Conservation (phyloP, 2,888 invertebrate species). For the Drosophila bunnanda region DNA sequence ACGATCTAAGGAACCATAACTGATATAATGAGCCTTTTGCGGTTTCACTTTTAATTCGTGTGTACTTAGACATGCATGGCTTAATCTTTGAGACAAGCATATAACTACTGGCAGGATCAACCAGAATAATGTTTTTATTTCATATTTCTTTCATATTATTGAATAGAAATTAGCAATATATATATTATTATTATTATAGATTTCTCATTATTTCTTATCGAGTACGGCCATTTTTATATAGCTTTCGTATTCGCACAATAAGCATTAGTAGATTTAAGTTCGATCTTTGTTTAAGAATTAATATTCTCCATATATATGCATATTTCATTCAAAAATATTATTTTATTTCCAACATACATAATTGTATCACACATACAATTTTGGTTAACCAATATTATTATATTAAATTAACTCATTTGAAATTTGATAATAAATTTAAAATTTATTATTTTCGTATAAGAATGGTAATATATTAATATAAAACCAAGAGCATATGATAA, state of each 20-base stretch:
- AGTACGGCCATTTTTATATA: no score
- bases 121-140: constrained; percentile 2
- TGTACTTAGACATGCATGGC: constrained; percentile 56
- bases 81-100: constrained; percentile 45
- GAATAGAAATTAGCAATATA: background rate
- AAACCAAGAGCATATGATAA: constrained; percentile 3
- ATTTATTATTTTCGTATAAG: constrained; percentile 3
- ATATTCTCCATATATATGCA: no score
- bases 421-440: constrained; percentile 12
- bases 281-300: no score
- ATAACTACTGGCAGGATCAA: constrained; percentile 36
- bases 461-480: constrained; percentile 5
- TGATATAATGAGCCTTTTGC: constrained; percentile 53
- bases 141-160: background rate
- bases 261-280: no score
- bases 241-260: no score
- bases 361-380: constrained; percentile 10
- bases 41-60: constrained; percentile 54
- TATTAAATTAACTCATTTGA: constrained; percentile 2
- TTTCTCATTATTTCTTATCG: no score
- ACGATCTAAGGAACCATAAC: constrained; percentile 33
- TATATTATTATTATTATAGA: background rate
- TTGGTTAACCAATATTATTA: background rate
- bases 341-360: constrained; percentile 7
- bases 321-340: no score